Base-by-base conservation (phyloP, 1,140 invertebrate genomes). In the Physella acuta region DNA sequence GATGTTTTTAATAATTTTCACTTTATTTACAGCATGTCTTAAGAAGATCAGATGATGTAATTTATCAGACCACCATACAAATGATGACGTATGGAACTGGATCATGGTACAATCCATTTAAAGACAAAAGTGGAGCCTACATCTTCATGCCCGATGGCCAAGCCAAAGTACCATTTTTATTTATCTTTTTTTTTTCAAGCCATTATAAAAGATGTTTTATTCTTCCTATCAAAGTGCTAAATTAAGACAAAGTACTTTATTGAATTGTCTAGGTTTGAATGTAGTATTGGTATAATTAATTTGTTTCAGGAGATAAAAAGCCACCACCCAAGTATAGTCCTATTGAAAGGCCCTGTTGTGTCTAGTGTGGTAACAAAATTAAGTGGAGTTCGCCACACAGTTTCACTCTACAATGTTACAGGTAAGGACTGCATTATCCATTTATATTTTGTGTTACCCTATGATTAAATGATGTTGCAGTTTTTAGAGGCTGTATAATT, bases 91-190 rank as follows among this genome's bases (percentile, higher is more conserved):
- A 81, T 71, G 75, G 90, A 24, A 90, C 89, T 0, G 87, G 89
- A 28, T 74, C 75, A 37, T 73, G 75, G 71, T 67, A 58, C 16
- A 76, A 77, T 69, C 83, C 85, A 1, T 84, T 85, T 36, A 86
- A 87, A 75, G 94, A 79, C 63, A 78, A 79, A 76, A 95, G 94
- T 75, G 97, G 97, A 1, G 95, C 95, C 4, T 99, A 99, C 85
- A 87, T 99, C 33, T 99, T 99, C 82, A 86, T 98, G 24, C 97
- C 97, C 0, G 91, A 95, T 81, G 92, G 93, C 0, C 76, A 78
- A 87, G 75, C 85, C 20, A 66, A 76, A 74, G 79, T 79, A 37
- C 62, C 11, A 14, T 14, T 55, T 55, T 5, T 4, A n/a, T 66
- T 33, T 68, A 71, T 44, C 28, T 74, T 34, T 14, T 34, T 31